A percentile compares a stretch with the other conserved stretches of the same genome.
These are phyloP conservation scores for Tortrix viridana DNA, from an alignment of 2,888 invertebrate species.

Conservation along the genomic window DNA sequence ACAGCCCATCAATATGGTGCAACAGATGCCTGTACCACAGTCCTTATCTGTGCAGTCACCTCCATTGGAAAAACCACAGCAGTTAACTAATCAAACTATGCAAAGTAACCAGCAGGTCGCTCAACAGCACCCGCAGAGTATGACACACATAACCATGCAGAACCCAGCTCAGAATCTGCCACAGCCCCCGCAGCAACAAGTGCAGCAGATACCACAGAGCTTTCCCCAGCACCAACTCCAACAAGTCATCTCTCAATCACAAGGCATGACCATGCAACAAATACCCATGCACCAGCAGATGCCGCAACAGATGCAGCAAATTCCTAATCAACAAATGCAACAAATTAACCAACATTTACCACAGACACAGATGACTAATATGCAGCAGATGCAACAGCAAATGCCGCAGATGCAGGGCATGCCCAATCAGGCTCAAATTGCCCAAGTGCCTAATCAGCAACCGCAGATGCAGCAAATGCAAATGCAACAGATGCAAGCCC, in stretches of 20 bases:
- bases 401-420: slow-evolving; percentile 80
- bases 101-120: slow-evolving; percentile 72
- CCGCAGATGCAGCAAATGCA: slow-evolving; percentile 82
- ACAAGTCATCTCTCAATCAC: slow-evolving; percentile 79
- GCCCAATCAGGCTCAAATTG: slow-evolving; percentile 75
- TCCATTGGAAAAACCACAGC: slow-evolving; percentile 80
- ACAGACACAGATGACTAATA: slow-evolving; percentile 75
- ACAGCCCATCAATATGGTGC: slow-evolving; percentile 75
- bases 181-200: slow-evolving; percentile 73
- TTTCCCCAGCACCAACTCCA: slow-evolving; percentile 82
- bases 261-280: slow-evolving; percentile 80
- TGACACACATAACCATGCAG: slow-evolving; percentile 81
- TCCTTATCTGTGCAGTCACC: slow-evolving; percentile 80
- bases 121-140: slow-evolving; percentile 80
- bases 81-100: slow-evolving; percentile 76
- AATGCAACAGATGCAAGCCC: slow-evolving; percentile 80
- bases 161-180: slow-evolving; percentile 69
- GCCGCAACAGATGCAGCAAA: slow-evolving; percentile 82
- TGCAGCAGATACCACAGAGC: slow-evolving; percentile 82
- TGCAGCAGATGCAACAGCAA: slow-evolving; percentile 81
- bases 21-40: slow-evolving; percentile 75
- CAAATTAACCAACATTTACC: slow-evolving; percentile 79
- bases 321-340: slow-evolving; percentile 82
- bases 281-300: slow-evolving; percentile 82
- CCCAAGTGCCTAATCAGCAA: slow-evolving; percentile 77